Percentiles rank a stretch among this genome's conserved stretches.
phyloP scores from a whole-genome alignment of 92 coral and sea anemone genomes.

The Phymanthus crucifer region DNA sequence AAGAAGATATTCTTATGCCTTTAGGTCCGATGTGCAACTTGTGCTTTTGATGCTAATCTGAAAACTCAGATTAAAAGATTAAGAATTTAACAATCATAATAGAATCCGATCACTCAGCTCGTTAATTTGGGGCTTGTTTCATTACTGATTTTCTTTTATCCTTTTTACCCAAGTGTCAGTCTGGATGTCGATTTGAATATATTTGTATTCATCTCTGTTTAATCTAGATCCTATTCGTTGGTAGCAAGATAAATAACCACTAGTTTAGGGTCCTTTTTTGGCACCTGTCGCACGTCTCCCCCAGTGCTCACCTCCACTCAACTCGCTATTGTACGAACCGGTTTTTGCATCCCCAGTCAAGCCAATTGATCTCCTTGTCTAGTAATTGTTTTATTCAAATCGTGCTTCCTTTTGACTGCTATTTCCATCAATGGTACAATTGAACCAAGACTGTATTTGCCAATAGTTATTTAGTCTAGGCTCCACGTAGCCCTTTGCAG shows the following conservation, averaged over 20 bases:
- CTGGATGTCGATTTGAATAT: conserved; percentile 10
- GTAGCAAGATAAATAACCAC: conserved; percentile 12
- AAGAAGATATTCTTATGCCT: background rate
- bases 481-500: conserved; percentile 5
- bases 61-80: conserved; percentile 27
- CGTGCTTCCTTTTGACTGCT: conserved; percentile 8
- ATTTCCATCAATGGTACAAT: background rate
- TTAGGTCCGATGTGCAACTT: background rate
- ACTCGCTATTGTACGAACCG: conserved; percentile 8
- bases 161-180: background rate
- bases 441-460: background rate
- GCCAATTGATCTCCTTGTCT: conserved; percentile 36
- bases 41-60: background rate
- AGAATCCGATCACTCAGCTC: conserved; percentile 8
- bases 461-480: conserved; percentile 16
- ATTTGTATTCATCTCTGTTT: conserved; percentile 4
- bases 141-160: background rate
- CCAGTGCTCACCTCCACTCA: background rate
- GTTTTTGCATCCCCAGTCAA: conserved; percentile 12
- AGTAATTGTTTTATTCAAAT: conserved; percentile 35
- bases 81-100: background rate
- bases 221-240: conserved; percentile 7
- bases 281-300: conserved; percentile 20
- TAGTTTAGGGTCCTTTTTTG: conserved; percentile 14
- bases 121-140: background rate